These are phyloP conservation scores for Ceryle rudis DNA, from an alignment of 2,797 vertebrate species.

Conservation along the genomic window DNA sequence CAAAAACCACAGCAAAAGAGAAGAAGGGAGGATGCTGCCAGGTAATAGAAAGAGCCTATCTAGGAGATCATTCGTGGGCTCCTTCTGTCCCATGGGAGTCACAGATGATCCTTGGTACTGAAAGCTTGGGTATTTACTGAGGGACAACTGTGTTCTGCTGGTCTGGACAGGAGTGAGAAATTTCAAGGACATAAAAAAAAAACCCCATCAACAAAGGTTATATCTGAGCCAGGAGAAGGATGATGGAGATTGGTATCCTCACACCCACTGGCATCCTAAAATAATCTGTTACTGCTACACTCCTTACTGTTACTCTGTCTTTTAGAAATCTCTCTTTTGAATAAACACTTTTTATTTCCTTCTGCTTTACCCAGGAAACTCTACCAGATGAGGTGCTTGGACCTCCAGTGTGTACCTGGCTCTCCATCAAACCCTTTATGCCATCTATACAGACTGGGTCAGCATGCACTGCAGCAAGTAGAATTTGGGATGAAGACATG, in stretches of 20 bases:
- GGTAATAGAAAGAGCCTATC: background rate
- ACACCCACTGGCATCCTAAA: constrained; percentile 34
- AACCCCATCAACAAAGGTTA: background rate
- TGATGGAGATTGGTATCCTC: constrained; percentile 7
- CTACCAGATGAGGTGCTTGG: background rate
- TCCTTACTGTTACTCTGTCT: background rate
- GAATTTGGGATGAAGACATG: background rate
- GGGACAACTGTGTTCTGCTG: background rate
- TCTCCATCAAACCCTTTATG: background rate
- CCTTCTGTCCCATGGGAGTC: background rate
- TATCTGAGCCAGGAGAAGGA: constrained; percentile 6
- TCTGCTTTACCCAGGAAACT: background rate
- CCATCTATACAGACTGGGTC: background rate
- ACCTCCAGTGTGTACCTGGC: background rate
- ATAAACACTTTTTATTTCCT: background rate
- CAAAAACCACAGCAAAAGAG: background rate
- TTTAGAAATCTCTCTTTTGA: constrained; percentile 5
- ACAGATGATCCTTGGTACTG: background rate
- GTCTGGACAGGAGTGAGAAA: background rate
- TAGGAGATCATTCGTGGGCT: background rate
- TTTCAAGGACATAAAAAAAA: background rate
- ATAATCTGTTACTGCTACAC: constrained; percentile 15
- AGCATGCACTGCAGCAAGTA: background rate
- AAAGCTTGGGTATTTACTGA: background rate
- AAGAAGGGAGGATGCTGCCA: background rate